A percentile compares a stretch with the other conserved stretches of the same genome.
Evolutionary conservation across 2,888 invertebrate species (phyloP).

Genomic region (Leptopilina drosophilae): DNA sequence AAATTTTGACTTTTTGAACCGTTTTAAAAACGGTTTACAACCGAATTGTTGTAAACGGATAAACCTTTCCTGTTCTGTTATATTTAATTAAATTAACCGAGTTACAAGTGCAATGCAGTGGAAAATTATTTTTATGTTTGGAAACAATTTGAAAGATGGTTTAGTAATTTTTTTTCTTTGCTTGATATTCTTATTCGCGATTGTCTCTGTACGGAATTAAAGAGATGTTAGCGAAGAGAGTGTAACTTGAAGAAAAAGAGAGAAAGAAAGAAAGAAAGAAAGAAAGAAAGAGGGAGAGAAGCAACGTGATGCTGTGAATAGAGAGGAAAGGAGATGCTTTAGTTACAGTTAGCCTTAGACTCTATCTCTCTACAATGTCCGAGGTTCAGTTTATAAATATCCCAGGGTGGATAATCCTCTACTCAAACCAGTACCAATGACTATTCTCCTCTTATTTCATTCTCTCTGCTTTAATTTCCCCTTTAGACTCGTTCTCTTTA

Average conservation of each 20-base stretch:
- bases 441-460: slow-evolving; percentile 52
- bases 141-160: too few relatives aligned
- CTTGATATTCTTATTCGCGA: neutral
- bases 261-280: slow-evolving; percentile 44
- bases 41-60: too few relatives aligned
- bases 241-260: slow-evolving; percentile 39
- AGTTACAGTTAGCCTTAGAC: slow-evolving; percentile 59
- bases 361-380: slow-evolving; percentile 52
- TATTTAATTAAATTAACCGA: too few relatives aligned
- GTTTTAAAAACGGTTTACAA: too few relatives aligned
- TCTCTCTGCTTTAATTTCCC: slow-evolving; percentile 42
- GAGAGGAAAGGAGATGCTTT: slow-evolving; percentile 51
- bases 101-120: too few relatives aligned
- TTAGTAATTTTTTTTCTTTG: too few relatives aligned
- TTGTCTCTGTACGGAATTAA: slow-evolving; percentile 4
- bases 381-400: slow-evolving; percentile 59
- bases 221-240: slow-evolving; percentile 30
- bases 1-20: too few relatives aligned
- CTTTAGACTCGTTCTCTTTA: neutral
- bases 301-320: slow-evolving; percentile 46
- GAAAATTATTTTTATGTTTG: too few relatives aligned
- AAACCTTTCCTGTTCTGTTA: too few relatives aligned
- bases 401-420: slow-evolving; percentile 58
- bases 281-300: slow-evolving; percentile 45
- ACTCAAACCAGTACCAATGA: slow-evolving; percentile 61